Evolutionary conservation across 1,140 invertebrate species (phyloP).

Genomic region (Kradibia gibbosae): DNA sequence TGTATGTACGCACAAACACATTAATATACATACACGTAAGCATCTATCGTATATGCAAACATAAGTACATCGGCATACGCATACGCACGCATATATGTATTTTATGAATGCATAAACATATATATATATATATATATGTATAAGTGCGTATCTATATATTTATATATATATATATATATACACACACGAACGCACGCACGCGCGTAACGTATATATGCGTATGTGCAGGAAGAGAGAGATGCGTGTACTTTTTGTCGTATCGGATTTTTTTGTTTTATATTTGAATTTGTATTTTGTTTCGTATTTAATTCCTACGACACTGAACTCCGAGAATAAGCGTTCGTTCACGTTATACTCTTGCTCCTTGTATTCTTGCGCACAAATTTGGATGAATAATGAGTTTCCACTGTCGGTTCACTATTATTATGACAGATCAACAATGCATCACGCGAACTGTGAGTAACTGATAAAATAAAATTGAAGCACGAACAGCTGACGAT

Average conservation of each 20-base stretch:
- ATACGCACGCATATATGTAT: neutral
- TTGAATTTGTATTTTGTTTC: no score
- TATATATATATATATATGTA: neutral
- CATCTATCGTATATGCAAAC: neutral
- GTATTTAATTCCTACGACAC: no score
- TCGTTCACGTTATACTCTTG: neutral
- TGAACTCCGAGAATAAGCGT: neutral
- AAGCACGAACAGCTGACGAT: slow-evolving; percentile 12
- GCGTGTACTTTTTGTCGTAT: no score
- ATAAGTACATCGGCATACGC: neutral
- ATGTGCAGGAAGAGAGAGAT: neutral
- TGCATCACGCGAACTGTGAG: neutral
- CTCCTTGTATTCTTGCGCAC: neutral
- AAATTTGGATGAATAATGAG: neutral
- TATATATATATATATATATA: slow-evolving; percentile 24
- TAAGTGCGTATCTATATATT: neutral
- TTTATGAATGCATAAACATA: neutral
- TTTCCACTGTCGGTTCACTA: slow-evolving; percentile 21
- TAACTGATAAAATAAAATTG: neutral
- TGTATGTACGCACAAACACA: no score
- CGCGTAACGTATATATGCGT: neutral
- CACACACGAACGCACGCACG: neutral
- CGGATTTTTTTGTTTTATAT: no score
- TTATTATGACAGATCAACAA: neutral
- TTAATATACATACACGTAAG: neutral